Evolutionary conservation across 2,113 vertebrate genomes (phyloP), one percentile per base, ranked within the genome.

Genomic region (Festucalex cinctus): DNA sequence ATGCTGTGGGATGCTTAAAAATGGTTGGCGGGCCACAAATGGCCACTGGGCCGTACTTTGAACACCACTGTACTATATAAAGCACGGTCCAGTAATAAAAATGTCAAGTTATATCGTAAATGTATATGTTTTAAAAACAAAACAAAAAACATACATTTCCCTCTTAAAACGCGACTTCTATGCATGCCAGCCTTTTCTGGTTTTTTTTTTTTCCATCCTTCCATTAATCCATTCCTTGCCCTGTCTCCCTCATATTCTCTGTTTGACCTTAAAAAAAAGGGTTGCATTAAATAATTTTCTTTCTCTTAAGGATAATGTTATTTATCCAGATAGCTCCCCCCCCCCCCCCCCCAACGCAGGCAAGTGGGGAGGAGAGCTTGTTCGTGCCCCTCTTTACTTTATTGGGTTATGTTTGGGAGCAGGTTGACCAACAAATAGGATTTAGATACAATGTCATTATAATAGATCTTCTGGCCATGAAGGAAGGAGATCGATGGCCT

Each of bases 371-470:
- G 68, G 70, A 73, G 66, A 68, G 74, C 71, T 66, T 35, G 16
- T 69, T 77, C 63, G 44, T 76, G 65, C 87, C 74, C 70, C 75
- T 74, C 73, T 83, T 80, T 78, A 71, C 69, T 71, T 87, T 84
- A 88, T 88, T 87, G 77, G 69, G 85, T 88, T 88, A 87, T 65
- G 82, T 87, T 88, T 75, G 69, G 83, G 80, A 83, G 85, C 75
- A 71, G 80, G 78, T 88, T 77, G 75, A 80, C 80, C 76, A 82
- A 79, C 82, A 87, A 88, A 88, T 80, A 83, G 73, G 82, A 88
- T 88, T 88, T 78, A 78, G 75, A 88, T 82, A 65, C 78, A 88
- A 88, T 86, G 87, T 82, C 73, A 83, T 88, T 88, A 88, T 76
- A 80, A 88, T 85, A 75, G 87, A 88, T 88, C 81, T 76, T 75